phyloP scores from a whole-genome alignment of 2,888 invertebrate species.

The Drepanosiphum platanoidis region DNA sequence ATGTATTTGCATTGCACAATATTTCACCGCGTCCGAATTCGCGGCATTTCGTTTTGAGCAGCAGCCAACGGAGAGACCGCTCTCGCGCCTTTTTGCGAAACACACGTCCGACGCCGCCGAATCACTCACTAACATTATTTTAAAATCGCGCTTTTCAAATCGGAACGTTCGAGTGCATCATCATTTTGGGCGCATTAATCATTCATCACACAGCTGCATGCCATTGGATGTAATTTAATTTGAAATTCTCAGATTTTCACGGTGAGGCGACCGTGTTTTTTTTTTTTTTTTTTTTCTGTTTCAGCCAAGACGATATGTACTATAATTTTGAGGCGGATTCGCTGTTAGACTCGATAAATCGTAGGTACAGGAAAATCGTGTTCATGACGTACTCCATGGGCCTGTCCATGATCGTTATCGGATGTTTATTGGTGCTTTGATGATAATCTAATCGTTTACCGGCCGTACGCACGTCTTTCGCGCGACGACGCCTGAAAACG shows the following conservation, averaged over 20 bases:
- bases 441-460: not conserved
- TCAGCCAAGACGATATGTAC: constrained; percentile 50
- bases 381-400: constrained; percentile 44
- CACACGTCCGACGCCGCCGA: not conserved
- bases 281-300: constrained; percentile 48
- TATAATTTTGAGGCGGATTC: constrained; percentile 40
- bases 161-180: not conserved
- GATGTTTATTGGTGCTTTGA: constrained; percentile 56
- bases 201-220: not conserved
- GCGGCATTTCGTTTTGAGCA: too few species aligned
- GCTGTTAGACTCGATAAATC: constrained; percentile 57
- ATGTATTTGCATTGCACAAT: too few species aligned
- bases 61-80: too few species aligned
- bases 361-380: constrained; percentile 59
- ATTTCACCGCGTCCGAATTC: too few species aligned
- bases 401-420: constrained; percentile 35
- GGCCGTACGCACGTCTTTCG: not conserved
- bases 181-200: constrained; percentile 6
- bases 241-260: constrained; percentile 21
- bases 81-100: too few species aligned
- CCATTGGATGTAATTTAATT: not conserved
- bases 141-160: not conserved
- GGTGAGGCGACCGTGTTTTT: constrained; percentile 24
- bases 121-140: constrained; percentile 9
- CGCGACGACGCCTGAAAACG: not conserved